Base-by-base conservation (phyloP, 2,888 invertebrate species). In the Euplagia quadripunctaria region DNA sequence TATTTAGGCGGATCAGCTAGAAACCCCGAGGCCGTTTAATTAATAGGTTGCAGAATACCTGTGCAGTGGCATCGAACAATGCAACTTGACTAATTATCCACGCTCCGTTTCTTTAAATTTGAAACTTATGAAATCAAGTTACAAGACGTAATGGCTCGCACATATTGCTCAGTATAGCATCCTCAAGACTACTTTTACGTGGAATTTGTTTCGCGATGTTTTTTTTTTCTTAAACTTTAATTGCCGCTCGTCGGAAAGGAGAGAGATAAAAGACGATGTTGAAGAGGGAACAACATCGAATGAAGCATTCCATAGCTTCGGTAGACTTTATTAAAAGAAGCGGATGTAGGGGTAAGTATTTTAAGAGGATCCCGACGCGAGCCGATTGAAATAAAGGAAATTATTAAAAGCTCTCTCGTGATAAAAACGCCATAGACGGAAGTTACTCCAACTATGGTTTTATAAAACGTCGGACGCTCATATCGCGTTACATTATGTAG, bases 301-400 rank as follows among this genome's bases (percentile, higher is more conserved):
- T 85, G 91, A 90, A 86, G 91, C 94, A 95, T 95, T 94, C 95
- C 94, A 88, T 88, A 88, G 92, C 93, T 91, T 91, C 92, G 91
- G 93, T 89, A 89, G 91, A 93, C 88, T 91, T 93, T 95, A 95
- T 95, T 95, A 95, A 94, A 95, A 95, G 96, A 94, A 95, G 92
- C 96, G 96, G 96, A 96, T 95, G 96, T 90, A 88, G 92, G 95
- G 95, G 94, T 94, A 94, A 91, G 96, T 95, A 96, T 96, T 96
- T 96, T 96, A 94, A 95, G 95, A 94, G 94, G 92, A 92, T 93
- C 90, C 88, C 92, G 93, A 88, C 93, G 92, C 90, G 93, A 93
- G 94, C 92, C 93, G 93, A 94, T 93, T 91, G 92, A 89, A 92
- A 95, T 95, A 94, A 94, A 96, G 95, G 95, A 96, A 94, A 95